A percentile compares a stretch with the other conserved stretches of the same genome.
phyloP scores from a whole-genome alignment of 2,888 invertebrate genomes.

The Herminia tarsipennalis region DNA sequence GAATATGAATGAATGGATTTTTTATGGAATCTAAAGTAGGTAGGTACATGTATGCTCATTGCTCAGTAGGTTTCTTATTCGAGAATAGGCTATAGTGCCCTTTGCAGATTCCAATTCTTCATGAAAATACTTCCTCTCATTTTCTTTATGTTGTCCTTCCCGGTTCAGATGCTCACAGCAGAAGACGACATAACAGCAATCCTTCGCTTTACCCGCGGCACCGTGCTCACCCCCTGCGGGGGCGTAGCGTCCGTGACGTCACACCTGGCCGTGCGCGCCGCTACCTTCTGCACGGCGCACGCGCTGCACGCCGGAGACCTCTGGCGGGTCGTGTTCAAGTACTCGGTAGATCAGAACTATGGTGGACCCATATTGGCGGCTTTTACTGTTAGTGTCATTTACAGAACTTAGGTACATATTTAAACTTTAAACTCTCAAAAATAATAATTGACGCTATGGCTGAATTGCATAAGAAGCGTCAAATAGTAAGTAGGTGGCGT shows the following conservation, averaged over 20 bases:
- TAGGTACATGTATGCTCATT: no score
- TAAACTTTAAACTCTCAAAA: no score
- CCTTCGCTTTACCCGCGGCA: slow-evolving; percentile 70
- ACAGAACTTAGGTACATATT: background rate
- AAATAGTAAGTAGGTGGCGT: no score
- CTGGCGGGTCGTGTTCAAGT: slow-evolving; percentile 60
- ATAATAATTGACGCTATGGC: no score
- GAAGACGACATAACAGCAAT: slow-evolving; percentile 73
- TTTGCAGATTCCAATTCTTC: no score
- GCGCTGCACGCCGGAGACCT: slow-evolving; percentile 56
- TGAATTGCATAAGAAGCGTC: no score
- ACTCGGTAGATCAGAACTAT: slow-evolving; percentile 53
- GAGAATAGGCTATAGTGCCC: no score
- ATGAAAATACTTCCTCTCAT: no score
- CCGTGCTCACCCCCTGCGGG: slow-evolving; percentile 59
- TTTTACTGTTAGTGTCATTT: slow-evolving; percentile 57
- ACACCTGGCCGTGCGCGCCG: slow-evolving; percentile 65
- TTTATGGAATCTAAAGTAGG: no score
- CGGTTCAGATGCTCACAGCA: slow-evolving; percentile 69
- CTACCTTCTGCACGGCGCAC: slow-evolving; percentile 74
- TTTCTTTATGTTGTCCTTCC: no score
- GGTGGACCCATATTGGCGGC: slow-evolving; percentile 47
- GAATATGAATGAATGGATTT: no score
- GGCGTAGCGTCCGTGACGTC: slow-evolving; percentile 56
- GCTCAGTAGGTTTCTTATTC: no score